These are phyloP conservation scores for Forbesichthys papilliferus DNA, from an alignment of 2,113 vertebrate genomes.

Conservation along the genomic window DNA sequence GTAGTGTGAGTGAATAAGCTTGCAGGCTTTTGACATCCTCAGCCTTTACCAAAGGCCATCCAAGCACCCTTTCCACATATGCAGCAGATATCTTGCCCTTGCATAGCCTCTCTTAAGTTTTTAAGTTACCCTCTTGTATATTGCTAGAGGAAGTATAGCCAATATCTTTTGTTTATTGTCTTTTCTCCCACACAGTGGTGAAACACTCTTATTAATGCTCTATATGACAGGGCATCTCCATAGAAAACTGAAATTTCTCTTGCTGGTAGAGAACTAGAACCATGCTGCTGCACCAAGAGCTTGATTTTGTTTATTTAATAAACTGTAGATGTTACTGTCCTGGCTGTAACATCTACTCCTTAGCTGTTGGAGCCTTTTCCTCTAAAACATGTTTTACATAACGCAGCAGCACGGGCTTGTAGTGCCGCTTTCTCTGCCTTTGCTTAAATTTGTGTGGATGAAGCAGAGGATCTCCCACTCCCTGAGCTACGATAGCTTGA, in stretches of 20 bases:
- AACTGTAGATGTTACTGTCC: no score
- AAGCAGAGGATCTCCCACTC: background rate
- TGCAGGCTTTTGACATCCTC: conserved; percentile 9
- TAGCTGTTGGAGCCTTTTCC: background rate
- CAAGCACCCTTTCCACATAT: conserved; percentile 12
- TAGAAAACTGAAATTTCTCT: background rate
- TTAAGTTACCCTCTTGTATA: conserved; percentile 19
- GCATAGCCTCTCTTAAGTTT: background rate
- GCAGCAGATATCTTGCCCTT: conserved; percentile 2
- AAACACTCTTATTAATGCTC: conserved; percentile 23
- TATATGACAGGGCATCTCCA: conserved; percentile 2
- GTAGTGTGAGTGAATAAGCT: conserved; percentile 9
- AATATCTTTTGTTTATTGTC: conserved; percentile 7
- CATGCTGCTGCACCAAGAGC: no score
- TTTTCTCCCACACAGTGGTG: conserved; percentile 20
- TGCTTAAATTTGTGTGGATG: background rate
- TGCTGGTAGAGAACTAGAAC: no score
- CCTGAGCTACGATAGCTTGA: no score
- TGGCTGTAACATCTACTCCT: background rate
- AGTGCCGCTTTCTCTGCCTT: no score
- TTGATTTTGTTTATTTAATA: no score
- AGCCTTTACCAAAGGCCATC: conserved; percentile 15
- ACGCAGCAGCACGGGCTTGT: no score
- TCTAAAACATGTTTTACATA: background rate
- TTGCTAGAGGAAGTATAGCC: conserved; percentile 25